These are phyloP conservation scores for Rynchops niger DNA, from an alignment of 2,113 vertebrate genomes.

Conservation along the genomic window DNA sequence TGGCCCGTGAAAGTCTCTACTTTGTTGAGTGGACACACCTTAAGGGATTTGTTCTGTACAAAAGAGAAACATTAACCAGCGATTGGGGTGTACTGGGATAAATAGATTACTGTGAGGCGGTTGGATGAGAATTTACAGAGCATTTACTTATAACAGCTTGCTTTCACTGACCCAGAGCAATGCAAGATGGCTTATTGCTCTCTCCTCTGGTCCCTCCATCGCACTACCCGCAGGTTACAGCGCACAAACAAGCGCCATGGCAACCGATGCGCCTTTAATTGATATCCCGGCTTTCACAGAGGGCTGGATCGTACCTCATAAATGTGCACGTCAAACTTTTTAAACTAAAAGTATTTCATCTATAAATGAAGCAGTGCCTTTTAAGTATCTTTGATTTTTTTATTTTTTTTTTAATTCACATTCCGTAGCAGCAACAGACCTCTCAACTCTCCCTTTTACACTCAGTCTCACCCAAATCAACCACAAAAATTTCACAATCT, in stretches of 20 bases:
- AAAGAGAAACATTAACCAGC: background rate
- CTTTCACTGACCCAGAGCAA: background rate
- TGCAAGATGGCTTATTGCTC: background rate
- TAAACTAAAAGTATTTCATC: background rate
- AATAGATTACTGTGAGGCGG: background rate
- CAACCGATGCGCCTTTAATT: background rate
- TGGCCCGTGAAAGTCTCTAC: background rate
- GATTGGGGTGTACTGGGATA: background rate
- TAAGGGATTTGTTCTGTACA: background rate
- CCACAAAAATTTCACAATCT: background rate
- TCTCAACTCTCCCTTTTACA: background rate
- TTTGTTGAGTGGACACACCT: background rate
- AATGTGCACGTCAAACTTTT: accelerated
- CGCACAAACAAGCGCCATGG: background rate
- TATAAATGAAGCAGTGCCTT: background rate
- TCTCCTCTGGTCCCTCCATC: background rate
- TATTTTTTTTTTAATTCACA: background rate
- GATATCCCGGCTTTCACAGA: accelerated
- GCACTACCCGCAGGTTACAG: accelerated
- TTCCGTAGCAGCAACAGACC: background rate
- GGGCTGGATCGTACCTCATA: background rate
- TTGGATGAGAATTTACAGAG: background rate
- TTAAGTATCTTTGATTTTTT: background rate
- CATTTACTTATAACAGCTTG: background rate
- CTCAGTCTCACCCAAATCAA: background rate